Base-by-base conservation (phyloP, 2,113 vertebrate species). In the Grallaria varia region DNA sequence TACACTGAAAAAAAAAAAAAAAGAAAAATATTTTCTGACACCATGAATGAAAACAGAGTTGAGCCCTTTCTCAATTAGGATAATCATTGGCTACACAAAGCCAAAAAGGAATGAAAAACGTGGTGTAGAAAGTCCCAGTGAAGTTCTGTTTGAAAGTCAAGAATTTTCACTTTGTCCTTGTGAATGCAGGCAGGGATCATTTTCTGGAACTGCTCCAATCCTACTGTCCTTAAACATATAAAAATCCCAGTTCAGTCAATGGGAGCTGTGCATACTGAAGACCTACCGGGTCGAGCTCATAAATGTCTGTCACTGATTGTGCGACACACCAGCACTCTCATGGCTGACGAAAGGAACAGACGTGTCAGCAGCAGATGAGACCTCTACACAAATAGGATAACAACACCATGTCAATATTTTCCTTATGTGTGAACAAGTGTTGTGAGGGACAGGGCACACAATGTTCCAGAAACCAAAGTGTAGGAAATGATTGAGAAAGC, bases 181-280 rank as follows among this genome's bases (percentile, higher is more conserved):
- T 33, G 35, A 82, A 78, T n/a, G 35, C 31, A 93, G 50, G 44
- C 45, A 81, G 84, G 49, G 53, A 80, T 84, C 53, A n/a, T 79
- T 80, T 64, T 45, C 88, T 81, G 84, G 74, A 94, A 77, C 80
- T 94, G 50, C 78, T 82, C 82, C 66, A 74, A 31, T 85, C 71
- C 84, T 71, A 28, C 76, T 92, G 63, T 78, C 90, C 53, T 85
- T 79, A 82, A 87, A 81, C 14, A 52, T 35, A 45, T 25, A 73
- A 88, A 92, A 92, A 44, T 75, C 68, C 37, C 87, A 72, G 56
- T 95, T 91, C 60, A 86, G 78, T 86, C 93, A 79, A n/a, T 71
- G 72, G 75, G 81, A 86, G n/a, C 42, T 80, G 60, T 66, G 69
- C 84, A 74, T 50, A 47, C 56, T 86, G 78, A 78, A 84, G 74